Conservation (phyloP, 2,888 invertebrate species). For the Sturmia bella region DNA sequence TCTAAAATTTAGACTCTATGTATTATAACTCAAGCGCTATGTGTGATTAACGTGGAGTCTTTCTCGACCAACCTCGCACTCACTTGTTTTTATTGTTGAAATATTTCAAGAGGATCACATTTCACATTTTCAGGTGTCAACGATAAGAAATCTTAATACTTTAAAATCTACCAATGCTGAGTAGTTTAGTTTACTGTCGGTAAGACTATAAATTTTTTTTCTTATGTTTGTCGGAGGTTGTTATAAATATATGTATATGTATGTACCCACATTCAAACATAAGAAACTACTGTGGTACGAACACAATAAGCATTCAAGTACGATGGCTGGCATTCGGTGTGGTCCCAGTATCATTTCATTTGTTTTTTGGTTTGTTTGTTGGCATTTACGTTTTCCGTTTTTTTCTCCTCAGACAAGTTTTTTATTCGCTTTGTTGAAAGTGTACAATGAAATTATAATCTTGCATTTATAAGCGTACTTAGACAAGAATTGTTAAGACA, state of each 20-base stretch:
- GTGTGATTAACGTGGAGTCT: neutral
- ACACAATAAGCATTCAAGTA: slow-evolving; percentile 1
- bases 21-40: too few relatives aligned
- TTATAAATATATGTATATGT: too few relatives aligned
- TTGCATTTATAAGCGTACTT: slow-evolving; percentile 64
- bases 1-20: too few relatives aligned
- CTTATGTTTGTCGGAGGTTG: slow-evolving; percentile 16
- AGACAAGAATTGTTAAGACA: neutral
- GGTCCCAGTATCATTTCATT: slow-evolving; percentile 55
- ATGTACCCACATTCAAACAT: neutral
- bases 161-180: slow-evolving; percentile 66
- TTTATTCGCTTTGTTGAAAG: slow-evolving; percentile 59
- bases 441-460: slow-evolving; percentile 51
- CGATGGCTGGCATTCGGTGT: slow-evolving; percentile 58
- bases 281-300: neutral
- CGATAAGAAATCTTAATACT: slow-evolving; percentile 80
- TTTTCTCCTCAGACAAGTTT: neutral
- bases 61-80: neutral
- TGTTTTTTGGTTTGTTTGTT: slow-evolving; percentile 41
- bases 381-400: slow-evolving; percentile 9
- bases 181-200: slow-evolving; percentile 56
- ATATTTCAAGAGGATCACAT: slow-evolving; percentile 76
- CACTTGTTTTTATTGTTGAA: slow-evolving; percentile 42
- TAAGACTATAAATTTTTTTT: slow-evolving; percentile 31
- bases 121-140: slow-evolving; percentile 80